Conservation (phyloP, 2,888 invertebrate genomes). For the Cerastis leucographa region DNA sequence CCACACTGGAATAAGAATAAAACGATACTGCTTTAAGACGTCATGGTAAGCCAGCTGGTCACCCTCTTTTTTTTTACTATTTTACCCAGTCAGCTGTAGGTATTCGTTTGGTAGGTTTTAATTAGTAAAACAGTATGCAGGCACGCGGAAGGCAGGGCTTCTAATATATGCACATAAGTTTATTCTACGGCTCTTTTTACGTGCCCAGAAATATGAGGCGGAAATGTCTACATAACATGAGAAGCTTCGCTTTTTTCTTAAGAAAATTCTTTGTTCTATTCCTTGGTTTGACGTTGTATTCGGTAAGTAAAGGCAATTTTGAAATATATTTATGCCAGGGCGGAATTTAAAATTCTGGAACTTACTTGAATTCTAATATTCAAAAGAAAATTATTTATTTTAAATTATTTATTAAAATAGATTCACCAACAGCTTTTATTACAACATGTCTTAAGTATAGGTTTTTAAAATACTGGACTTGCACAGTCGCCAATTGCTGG, state of each 20-base stretch:
- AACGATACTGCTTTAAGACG: too few species aligned
- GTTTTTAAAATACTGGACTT: too few species aligned
- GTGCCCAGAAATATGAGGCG: slow-evolving; percentile 46
- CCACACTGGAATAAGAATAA: too few species aligned
- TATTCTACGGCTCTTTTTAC: slow-evolving; percentile 33
- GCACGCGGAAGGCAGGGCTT: slow-evolving; percentile 37
- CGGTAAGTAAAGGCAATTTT: not conserved
- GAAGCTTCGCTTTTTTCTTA: slow-evolving; percentile 1
- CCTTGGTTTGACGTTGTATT: not conserved
- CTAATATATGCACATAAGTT: slow-evolving; percentile 58
- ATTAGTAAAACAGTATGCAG: slow-evolving; percentile 56
- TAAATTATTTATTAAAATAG: too few species aligned
- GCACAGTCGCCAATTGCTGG: too few species aligned
- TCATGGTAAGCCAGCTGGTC: too few species aligned
- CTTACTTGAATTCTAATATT: too few species aligned
- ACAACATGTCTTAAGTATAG: too few species aligned
- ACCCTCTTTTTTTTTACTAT: not conserved
- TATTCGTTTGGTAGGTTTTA: slow-evolving; percentile 32
- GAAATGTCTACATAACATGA: slow-evolving; percentile 22
- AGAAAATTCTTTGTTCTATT: slow-evolving; percentile 14
- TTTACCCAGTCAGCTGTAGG: not conserved
- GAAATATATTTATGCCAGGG: not conserved
- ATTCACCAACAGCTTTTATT: too few species aligned
- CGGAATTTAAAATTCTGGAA: not conserved
- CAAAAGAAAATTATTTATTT: too few species aligned